Evolutionary conservation across 64 coral and sea anemone genomes (phyloP).

Genomic region (Stylophora pistillata): DNA sequence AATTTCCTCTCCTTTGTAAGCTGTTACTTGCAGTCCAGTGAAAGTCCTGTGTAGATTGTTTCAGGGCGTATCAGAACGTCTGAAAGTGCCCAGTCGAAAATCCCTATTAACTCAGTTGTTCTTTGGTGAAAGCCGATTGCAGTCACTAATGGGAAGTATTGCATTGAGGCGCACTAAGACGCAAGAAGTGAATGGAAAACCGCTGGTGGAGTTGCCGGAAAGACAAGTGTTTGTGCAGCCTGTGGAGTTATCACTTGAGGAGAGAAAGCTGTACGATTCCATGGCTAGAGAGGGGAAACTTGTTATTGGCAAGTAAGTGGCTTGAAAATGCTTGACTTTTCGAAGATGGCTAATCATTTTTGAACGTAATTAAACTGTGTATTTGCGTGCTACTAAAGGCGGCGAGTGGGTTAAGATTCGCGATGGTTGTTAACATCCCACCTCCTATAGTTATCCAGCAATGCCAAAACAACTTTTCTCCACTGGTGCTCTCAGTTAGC

Average conservation of each 20-base stretch:
- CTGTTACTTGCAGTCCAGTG: too few species aligned
- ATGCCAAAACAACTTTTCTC: too few species aligned
- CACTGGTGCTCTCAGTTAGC: too few species aligned
- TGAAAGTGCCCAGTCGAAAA: background rate
- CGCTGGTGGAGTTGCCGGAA: constrained; percentile 65
- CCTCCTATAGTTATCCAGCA: too few species aligned
- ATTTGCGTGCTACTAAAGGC: too few species aligned
- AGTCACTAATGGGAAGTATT: constrained; percentile 69
- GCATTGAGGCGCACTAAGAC: constrained; percentile 80
- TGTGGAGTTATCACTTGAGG: constrained; percentile 75
- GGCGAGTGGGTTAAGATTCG: too few species aligned
- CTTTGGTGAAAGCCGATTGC: constrained; percentile 53
- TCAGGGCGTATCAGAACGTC: background rate
- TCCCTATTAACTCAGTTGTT: background rate
- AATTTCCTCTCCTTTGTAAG: too few species aligned
- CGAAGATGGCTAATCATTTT: too few species aligned
- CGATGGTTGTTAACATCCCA: too few species aligned
- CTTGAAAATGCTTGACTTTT: background rate
- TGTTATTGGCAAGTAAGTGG: constrained; percentile 78
- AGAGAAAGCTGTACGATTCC: constrained; percentile 77
- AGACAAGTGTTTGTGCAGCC: constrained; percentile 76
- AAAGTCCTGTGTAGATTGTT: too few species aligned
- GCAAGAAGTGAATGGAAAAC: constrained; percentile 74
- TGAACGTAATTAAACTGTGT: too few species aligned
- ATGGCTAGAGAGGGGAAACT: constrained; percentile 79